phyloP scores from a whole-genome alignment of 2,797 vertebrate genomes.

The Oreochromis grahami region DNA sequence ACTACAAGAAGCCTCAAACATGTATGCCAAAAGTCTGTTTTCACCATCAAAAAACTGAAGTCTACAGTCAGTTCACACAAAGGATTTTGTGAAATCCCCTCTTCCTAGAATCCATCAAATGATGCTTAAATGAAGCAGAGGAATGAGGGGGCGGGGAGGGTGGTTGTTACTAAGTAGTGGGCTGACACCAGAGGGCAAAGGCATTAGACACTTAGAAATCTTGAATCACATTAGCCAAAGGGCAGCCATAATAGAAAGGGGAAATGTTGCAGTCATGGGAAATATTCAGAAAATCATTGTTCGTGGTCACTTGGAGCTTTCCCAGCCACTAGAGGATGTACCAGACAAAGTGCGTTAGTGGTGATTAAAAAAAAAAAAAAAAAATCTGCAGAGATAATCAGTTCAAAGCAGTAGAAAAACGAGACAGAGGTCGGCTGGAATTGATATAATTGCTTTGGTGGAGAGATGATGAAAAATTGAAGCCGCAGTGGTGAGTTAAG shows the following conservation, averaged over 20 bases:
- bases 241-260: slow-evolving; percentile 49
- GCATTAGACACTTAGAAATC: slow-evolving; percentile 58
- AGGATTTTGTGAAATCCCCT: background rate
- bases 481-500: background rate
- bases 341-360: slow-evolving; percentile 12
- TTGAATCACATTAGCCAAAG: slow-evolving; percentile 64
- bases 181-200: slow-evolving; percentile 68
- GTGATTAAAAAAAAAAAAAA: slow-evolving; percentile 1
- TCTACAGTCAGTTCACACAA: background rate
- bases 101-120: background rate
- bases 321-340: slow-evolving; percentile 21
- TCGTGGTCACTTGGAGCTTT: slow-evolving; percentile 28
- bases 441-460: background rate
- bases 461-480: background rate
- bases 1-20: background rate
- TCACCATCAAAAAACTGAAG: background rate
- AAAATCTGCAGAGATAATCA: background rate
- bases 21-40: background rate
- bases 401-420: slow-evolving; percentile 20
- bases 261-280: slow-evolving; percentile 59
- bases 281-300: slow-evolving; percentile 53
- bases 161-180: slow-evolving; percentile 49
- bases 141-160: background rate
- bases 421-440: background rate
- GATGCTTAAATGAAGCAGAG: slow-evolving; percentile 21